A percentile compares a stretch with the other conserved stretches of the same genome.
Conservation (phyloP, 2,797 vertebrate genomes). For the Phoeniculus purpureus region DNA sequence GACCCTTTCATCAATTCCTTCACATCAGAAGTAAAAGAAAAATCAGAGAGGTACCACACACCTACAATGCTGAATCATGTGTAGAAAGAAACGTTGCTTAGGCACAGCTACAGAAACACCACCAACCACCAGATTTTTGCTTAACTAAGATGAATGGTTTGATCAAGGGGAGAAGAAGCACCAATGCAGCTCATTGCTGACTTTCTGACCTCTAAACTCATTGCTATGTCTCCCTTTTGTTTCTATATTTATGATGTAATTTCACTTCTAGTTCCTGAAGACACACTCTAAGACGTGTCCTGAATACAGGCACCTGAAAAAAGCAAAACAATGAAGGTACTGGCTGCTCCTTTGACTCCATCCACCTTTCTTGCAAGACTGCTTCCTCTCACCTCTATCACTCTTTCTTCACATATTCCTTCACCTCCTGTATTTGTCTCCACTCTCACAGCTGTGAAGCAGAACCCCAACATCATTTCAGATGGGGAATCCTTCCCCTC, state of each 20-base stretch:
- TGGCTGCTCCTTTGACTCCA: neutral
- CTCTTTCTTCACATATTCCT: neutral
- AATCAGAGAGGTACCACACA: neutral
- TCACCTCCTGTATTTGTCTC: neutral
- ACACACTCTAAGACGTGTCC: neutral
- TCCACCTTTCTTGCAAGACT: neutral
- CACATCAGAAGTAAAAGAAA: neutral
- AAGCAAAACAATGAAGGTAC: neutral
- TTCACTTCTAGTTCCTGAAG: neutral
- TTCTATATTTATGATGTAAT: neutral
- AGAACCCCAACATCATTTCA: neutral
- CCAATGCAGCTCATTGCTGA: neutral
- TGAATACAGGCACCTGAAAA: neutral
- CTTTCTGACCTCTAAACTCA: neutral
- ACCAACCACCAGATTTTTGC: neutral
- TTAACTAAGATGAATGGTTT: neutral
- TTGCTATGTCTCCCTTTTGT: neutral
- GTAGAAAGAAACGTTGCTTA: neutral
- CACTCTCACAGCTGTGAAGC: fast-evolving
- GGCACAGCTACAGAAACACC: neutral
- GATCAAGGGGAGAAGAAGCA: neutral
- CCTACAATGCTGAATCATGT: neutral
- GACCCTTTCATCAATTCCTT: neutral
- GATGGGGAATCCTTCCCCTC: neutral
- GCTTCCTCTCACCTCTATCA: neutral